Evolutionary conservation across 2,797 vertebrate genomes (phyloP).

Genomic region (Chaunax sp.): DNA sequence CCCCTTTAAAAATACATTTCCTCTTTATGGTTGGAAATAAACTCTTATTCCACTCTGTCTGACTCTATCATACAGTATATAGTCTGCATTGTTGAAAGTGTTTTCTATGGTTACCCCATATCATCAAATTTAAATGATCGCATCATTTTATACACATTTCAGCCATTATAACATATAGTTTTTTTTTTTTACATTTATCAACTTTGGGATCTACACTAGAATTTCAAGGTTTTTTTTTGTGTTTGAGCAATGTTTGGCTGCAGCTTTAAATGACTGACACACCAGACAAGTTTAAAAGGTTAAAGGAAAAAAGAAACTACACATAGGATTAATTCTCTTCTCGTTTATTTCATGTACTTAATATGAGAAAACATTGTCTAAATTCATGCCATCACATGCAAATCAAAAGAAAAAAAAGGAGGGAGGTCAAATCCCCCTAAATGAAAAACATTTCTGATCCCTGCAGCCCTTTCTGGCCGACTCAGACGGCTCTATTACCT

Average conservation of each 20-base stretch:
- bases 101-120: too few species aligned
- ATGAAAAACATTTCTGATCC: slow-evolving; percentile 6
- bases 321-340: not conserved
- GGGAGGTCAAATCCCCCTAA: not conserved
- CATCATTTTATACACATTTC: not conserved
- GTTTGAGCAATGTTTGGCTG: not conserved
- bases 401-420: not conserved
- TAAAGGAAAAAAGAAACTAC: not conserved
- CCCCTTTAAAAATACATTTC: slow-evolving; percentile 2
- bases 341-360: not conserved
- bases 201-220: not conserved
- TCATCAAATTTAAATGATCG: not conserved
- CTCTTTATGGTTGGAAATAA: not conserved
- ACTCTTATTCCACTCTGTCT: too few species aligned
- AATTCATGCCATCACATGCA: not conserved
- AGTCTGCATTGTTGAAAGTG: too few species aligned
- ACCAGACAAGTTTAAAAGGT: not conserved
- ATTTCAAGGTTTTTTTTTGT: not conserved
- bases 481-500: slow-evolving; percentile 42
- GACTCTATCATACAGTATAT: too few species aligned
- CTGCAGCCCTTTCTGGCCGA: slow-evolving; percentile 18
- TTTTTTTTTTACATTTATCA: not conserved
- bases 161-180: not conserved
- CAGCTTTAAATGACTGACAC: not conserved
- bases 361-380: not conserved